Evolutionary conservation across 2,797 vertebrate genomes (phyloP).

Genomic region (Labroides dimidiatus): DNA sequence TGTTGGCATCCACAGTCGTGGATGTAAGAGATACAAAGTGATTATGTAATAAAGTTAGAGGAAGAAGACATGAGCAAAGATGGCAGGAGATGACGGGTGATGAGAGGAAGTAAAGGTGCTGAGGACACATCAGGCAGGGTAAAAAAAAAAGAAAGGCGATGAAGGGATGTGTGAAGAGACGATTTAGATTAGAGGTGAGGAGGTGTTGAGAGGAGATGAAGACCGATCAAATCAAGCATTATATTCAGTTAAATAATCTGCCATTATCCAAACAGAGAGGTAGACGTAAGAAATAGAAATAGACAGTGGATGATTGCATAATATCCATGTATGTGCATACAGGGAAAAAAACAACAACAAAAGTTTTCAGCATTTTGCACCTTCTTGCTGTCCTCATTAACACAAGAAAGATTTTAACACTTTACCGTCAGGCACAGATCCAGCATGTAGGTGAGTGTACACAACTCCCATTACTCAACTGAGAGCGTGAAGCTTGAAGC

Average conservation of each 20-base stretch:
- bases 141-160: conserved; percentile 11
- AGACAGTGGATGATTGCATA: neutral
- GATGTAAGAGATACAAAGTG: conserved; percentile 1
- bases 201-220: conserved; percentile 1
- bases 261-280: neutral
- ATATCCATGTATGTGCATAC: neutral
- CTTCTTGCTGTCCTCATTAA: neutral
- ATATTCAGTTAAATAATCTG: neutral
- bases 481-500: conserved; percentile 24
- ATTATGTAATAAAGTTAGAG: conserved; percentile 12
- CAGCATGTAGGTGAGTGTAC: conserved; percentile 9
- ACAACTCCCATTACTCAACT: conserved; percentile 38
- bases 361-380: too few relatives aligned
- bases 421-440: conserved; percentile 22
- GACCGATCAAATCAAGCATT: neutral
- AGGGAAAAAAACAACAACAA: neutral
- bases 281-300: too few relatives aligned
- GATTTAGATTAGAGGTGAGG: conserved; percentile 11
- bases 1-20: conserved; percentile 2
- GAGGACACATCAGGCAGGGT: conserved; percentile 4
- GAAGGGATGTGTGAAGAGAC: conserved; percentile 11
- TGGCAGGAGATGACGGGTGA: conserved; percentile 8
- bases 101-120: conserved; percentile 20
- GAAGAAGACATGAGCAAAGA: conserved; percentile 1
- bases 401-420: conserved; percentile 9